Base-by-base conservation (phyloP, 2,113 vertebrate species). In the Apodemus sylvaticus region DNA sequence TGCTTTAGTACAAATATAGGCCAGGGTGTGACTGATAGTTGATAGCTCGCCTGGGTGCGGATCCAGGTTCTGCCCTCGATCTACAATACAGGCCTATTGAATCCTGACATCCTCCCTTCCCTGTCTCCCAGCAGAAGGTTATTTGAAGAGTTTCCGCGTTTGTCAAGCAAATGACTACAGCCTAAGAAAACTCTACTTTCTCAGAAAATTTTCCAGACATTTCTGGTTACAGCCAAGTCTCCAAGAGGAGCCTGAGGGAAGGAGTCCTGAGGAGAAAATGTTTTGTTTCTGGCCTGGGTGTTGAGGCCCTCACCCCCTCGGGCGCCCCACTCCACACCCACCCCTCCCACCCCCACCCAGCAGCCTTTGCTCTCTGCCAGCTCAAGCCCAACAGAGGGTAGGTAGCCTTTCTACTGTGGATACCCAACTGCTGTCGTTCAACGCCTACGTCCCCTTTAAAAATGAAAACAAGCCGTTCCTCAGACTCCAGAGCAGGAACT, bases 131-230 rank as follows among this genome's bases (percentile, higher is more conserved):
- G 82, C 82, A 94, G 74, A 96, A 94, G 62, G 89, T 87, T 83
- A 88, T 88, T 85, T 94, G 62, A 96, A 95, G 88, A 88, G 83
- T 90, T 96, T 86, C 45, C 76, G 94, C 95, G 92, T 96, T 97
- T 90, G 68, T 86, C 36, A 71, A 97, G 82, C 83, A 94, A 94
- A 90, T 73, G 78, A 93, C 66, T 66, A 20, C 55, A 88, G 55
- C 68, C 42, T 66, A 90, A 60, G 89, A 96, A 91, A 92, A 89
- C 73, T 53, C 34, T 62, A 60, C 74, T 96, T 88, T 74, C 55
- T 93, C 62, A 70, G 76, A 94, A 94, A 31, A 24, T 81, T 96
- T 97, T 94, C 90, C 90, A 94, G 90, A 96, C 96, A n/a, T 13
- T 94, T 94, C 88, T 70, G 66, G 92, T 77, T 73, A 90, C 91